Evolutionary conservation across 2,113 vertebrate genomes (phyloP).

Genomic region (Sus scrofa): DNA sequence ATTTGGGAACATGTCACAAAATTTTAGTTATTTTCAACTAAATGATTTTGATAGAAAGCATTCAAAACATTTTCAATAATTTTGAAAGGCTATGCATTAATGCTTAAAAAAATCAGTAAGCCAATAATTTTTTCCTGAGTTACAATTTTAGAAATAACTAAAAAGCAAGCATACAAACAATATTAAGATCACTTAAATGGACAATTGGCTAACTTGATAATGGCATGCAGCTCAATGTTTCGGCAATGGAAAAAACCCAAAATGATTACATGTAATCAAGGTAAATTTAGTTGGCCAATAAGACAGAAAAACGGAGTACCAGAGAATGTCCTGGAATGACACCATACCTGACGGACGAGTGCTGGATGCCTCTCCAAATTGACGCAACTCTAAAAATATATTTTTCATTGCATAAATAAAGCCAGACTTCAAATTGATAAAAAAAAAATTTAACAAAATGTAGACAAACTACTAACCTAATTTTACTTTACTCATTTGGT

Average conservation of each 20-base stretch:
- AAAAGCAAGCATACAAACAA: slow-evolving; percentile 57
- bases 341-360: slow-evolving; percentile 69
- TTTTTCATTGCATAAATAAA: slow-evolving; percentile 80
- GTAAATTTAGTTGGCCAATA: slow-evolving; percentile 60
- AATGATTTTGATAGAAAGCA: slow-evolving; percentile 44
- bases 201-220: slow-evolving; percentile 17
- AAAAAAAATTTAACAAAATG: slow-evolving; percentile 60
- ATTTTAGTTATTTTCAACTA: slow-evolving; percentile 63
- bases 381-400: slow-evolving; percentile 81
- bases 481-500: slow-evolving; percentile 58
- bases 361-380: slow-evolving; percentile 70
- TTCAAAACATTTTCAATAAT: slow-evolving; percentile 54
- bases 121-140: slow-evolving; percentile 11
- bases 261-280: slow-evolving; percentile 47
- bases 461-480: slow-evolving; percentile 56
- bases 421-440: slow-evolving; percentile 64
- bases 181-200: slow-evolving; percentile 52
- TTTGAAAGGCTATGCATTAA: slow-evolving; percentile 59
- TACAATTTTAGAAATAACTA: slow-evolving; percentile 43
- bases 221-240: slow-evolving; percentile 68
- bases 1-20: slow-evolving; percentile 7
- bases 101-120: slow-evolving; percentile 61
- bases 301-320: slow-evolving; percentile 49
- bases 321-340: slow-evolving; percentile 22
- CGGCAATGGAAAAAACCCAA: not conserved